A percentile compares a stretch with the other conserved stretches of the same genome.
Conservation (phyloP, 2,797 vertebrate species). For the Poecilia picta region DNA sequence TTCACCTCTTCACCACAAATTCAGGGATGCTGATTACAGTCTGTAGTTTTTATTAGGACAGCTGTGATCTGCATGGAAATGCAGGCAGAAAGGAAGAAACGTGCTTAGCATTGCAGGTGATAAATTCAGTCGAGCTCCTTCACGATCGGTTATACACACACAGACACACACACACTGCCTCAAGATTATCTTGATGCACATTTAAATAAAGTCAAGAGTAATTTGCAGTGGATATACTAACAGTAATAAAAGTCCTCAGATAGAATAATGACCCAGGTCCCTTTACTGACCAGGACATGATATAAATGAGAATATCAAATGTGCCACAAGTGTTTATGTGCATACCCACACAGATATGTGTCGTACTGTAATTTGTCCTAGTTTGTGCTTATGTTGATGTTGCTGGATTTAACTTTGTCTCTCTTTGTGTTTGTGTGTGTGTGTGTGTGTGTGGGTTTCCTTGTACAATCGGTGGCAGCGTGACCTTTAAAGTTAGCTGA, state of each 20-base stretch:
- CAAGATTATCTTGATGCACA: conserved; percentile 57
- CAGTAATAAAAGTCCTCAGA: conserved; percentile 74
- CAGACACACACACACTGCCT: conserved; percentile 21
- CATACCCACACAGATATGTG: conserved; percentile 10
- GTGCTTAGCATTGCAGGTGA: conserved; percentile 63
- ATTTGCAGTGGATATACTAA: conserved; percentile 70
- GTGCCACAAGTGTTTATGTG: conserved; percentile 38
- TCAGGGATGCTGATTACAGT: conserved; percentile 36
- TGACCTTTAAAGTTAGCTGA: conserved; percentile 80
- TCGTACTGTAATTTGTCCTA: conserved; percentile 45
- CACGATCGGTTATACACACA: conserved; percentile 16
- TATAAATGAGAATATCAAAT: conserved; percentile 71
- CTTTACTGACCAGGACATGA: conserved; percentile 63
- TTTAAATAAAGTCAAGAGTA: conserved; percentile 77
- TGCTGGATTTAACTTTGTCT: conserved; percentile 16
- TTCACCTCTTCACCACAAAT: conserved; percentile 24
- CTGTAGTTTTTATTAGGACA: conserved; percentile 50
- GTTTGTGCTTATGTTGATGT: conserved; percentile 52
- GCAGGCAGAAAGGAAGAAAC: conserved; percentile 46
- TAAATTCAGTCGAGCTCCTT: conserved; percentile 57
- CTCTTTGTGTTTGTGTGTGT: conserved; percentile 38
- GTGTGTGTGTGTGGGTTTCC: conserved; percentile 38
- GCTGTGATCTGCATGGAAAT: conserved; percentile 58
- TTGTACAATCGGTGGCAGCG: conserved; percentile 41
- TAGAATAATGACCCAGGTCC: conserved; percentile 73